Evolutionary conservation across 2,888 invertebrate species (phyloP).

Genomic region (Rhopalosiphum nymphaeae): DNA sequence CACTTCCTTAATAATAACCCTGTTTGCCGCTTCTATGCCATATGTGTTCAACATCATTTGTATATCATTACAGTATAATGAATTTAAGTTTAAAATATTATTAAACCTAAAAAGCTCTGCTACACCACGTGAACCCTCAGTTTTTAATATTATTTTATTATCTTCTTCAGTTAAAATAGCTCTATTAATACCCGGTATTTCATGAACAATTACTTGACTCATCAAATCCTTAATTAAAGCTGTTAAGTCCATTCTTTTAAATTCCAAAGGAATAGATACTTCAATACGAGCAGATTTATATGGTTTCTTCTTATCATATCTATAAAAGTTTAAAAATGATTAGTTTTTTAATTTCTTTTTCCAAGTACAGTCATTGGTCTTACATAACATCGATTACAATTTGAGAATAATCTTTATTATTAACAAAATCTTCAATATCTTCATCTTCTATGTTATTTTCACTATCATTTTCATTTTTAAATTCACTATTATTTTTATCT

Average conservation of each 20-base stretch:
- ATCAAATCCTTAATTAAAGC: conserved; percentile 81
- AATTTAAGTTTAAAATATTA: conserved; percentile 82
- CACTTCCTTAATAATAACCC: conserved; percentile 93
- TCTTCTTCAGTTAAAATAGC: conserved; percentile 85
- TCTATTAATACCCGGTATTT: conserved; percentile 84
- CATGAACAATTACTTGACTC: conserved; percentile 80
- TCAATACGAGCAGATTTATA: conserved; percentile 88
- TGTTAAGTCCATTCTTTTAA: conserved; percentile 81
- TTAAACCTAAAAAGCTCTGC: conserved; percentile 88
- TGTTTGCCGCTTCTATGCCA: conserved; percentile 95
- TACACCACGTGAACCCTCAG: conserved; percentile 84
- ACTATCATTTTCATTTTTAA: too few species aligned
- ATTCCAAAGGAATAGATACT: conserved; percentile 77
- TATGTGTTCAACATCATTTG: conserved; percentile 90
- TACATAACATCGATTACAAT: conserved; percentile 70
- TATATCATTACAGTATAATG: conserved; percentile 93
- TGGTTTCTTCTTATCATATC: conserved; percentile 80
- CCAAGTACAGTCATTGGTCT: conserved; percentile 23
- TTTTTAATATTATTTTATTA: conserved; percentile 78
- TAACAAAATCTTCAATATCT: not conserved
- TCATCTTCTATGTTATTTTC: not conserved
- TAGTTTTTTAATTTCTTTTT: conserved; percentile 68
- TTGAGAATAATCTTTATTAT: conserved; percentile 70
- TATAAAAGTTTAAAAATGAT: conserved; percentile 72
- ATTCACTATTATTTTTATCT: not conserved